Base-by-base conservation (phyloP, 2,888 invertebrate species). In the Blera fallax region DNA sequence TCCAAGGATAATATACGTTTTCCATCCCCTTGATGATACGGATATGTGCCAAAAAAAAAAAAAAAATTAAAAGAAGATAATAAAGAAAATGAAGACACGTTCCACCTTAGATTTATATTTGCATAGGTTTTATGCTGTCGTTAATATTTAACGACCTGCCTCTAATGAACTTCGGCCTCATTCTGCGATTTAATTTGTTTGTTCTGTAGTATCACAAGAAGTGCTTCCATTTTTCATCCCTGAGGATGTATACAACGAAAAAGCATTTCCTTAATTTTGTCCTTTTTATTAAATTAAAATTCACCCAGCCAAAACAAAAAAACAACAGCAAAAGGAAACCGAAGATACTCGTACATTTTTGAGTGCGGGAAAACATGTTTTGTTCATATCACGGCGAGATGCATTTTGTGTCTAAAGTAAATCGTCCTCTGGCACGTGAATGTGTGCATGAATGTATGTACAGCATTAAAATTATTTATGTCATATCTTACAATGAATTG, bases 381-480 rank as follows among this genome's bases (percentile, higher is more conserved):
- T 64, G 64, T 32, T 18, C 40, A 48, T 24, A 48, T 24, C 48
- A 24, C 24, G 48, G 10, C 16, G n/a, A 48, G 48, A 29, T 64
- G 32, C 45, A 62, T 45, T 62, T 27, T 48, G 43, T 40, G 7
- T 62, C 16, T 40, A 21, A 18, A n/a, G 14, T 24, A 27, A 24
- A 43, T 43, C 60, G n/a, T 27, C 40, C 40, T 45, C 62, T 27
- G 45, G 62, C 62, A 64, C 45, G 45, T 48, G 24, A 48, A 48
- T 18, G 8, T 18, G 10, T 21, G 18, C 2, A 14, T 16, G 8
- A 43, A 62, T 62, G 62, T 43, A 43, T 62, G 43, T 4, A 11
- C 43, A 62, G n/a, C 43, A 62, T 62, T 62, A 43, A 62, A 62
- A 62, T 62, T 62, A 62, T 62, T 62, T 62, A 62, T 43, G 60